Percentiles rank a stretch among this genome's conserved stretches.
Conservation (phyloP, 92 coral and sea anemone species). For the Palythoa caribaeorum region DNA sequence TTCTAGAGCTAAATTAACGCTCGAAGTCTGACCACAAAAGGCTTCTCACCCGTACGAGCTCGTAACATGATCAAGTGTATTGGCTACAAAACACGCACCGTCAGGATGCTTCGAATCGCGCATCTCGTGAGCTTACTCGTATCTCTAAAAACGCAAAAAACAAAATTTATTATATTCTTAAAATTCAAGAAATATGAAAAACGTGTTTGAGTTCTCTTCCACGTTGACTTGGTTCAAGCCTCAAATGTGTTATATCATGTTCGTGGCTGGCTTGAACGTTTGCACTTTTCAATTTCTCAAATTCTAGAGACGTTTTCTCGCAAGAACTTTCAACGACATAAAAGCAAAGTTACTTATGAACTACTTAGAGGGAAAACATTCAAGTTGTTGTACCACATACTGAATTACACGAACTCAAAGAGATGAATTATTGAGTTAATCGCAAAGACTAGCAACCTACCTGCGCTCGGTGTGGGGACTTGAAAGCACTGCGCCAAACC, state of each 20-base stretch:
- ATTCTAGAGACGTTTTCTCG: slow-evolving; percentile 2
- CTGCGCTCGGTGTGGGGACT: slow-evolving; percentile 30
- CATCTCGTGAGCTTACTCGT: slow-evolving; percentile 17
- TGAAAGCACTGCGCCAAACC: slow-evolving; percentile 32
- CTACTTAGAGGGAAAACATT: background rate
- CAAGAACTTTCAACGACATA: background rate
- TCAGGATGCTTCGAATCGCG: slow-evolving; percentile 2
- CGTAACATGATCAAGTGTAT: slow-evolving; percentile 42
- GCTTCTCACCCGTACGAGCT: slow-evolving; percentile 22
- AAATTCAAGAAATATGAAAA: background rate
- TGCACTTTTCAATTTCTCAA: background rate
- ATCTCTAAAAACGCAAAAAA: background rate
- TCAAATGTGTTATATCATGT: slow-evolving; percentile 40
- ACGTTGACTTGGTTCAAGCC: slow-evolving; percentile 31
- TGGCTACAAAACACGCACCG: slow-evolving; percentile 35
- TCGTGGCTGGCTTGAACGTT: background rate
- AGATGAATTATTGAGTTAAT: slow-evolving; percentile 43
- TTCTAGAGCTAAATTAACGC: slow-evolving; percentile 24
- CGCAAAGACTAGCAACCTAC: slow-evolving; percentile 1
- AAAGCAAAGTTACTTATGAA: background rate
- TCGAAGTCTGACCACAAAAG: slow-evolving; percentile 34
- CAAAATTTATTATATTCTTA: background rate
- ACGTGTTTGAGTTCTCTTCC: background rate
- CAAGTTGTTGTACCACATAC: slow-evolving; percentile 23
- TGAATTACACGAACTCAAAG: slow-evolving; percentile 13